Base-by-base conservation (phyloP, 2,888 invertebrate species). In the Pogonocherus hispidulus region DNA sequence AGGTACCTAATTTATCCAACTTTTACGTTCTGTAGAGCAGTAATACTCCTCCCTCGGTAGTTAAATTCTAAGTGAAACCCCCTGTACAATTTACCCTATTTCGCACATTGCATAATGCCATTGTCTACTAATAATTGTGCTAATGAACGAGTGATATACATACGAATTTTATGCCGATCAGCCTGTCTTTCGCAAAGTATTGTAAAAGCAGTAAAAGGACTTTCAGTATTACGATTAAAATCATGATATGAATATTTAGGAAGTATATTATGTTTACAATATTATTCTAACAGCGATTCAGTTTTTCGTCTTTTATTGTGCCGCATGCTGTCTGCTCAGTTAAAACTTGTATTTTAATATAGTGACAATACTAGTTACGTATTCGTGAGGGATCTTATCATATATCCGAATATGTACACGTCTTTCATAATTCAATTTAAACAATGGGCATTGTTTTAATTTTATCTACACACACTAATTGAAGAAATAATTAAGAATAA, bases 181-280 rank as follows among this genome's bases (percentile, higher is more conserved):
- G 57, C 37, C 46, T 59, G 35, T 41, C 44, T 70, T 63, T 71
- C 66, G 66, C 63, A 64, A 70, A 70, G 60, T 23, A 63, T 63
- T 56, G 63, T 69, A 69, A 62, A 63, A 63, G 46, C 46, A 16
- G 32, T 56, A 37, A 23, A 44, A 6, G 44, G 56, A 69, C 74
- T 71, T 72, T 67, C 74, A 67, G 54, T 74, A 70, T 74, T 74
- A 74, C 74, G 67, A 67, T 70, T 66, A 70, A 72, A 66, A 57
- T 60, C 74, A 72, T 72, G 74, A 65, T 62, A 65, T 44, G 74
- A 66, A 74, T 74, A 66, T 62, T 44, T 63, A 69, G 73, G 67
- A 73, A 70, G 67, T 64, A 56, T 32, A n/a, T n/a, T n/a, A 6
- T 51, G 66, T 66, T 71, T 71, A 66, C 68, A 68, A 66, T 66